Base-by-base conservation (phyloP, 2,888 invertebrate species). In the Stenoptilia bipunctidactyla region DNA sequence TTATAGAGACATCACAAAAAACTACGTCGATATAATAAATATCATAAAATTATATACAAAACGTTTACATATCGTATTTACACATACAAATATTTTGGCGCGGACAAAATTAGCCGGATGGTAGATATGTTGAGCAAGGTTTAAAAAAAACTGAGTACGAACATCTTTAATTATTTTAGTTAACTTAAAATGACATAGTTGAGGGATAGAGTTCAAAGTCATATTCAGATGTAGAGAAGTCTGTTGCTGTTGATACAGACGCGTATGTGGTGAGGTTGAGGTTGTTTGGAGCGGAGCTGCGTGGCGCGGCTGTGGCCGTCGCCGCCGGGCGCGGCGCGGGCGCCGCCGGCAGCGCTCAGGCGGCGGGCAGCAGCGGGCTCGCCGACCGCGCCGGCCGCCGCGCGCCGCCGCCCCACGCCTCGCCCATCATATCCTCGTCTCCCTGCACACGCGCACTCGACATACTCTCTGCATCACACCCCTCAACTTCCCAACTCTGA, bases 381-480 rank as follows among this genome's bases (percentile, higher is more conserved):
- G 73, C 73, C 44, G 74, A 77, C 50, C 75, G 73, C 64, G 69
- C 51, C 44, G 73, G 71, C 54, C 76, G 76, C 61, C 71, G 67
- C 3, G 4, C 62, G 73, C 20, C 68, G 57, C 72, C 68, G 67
- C 79, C 70, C 85, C 85, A 85, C 66, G 76, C 65, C 73, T 83
- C 83, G 66, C 76, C 77, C 85, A 86, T 86, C 86, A 86, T 80
- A 86, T 86, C 82, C 85, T 86, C 85, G 86, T 86, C 84, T 86
- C 86, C 86, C 86, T 86, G 80, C 70, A 82, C 82, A 82, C 74
- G 80, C 59, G 77, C 70, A 83, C 82, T 80, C 80, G 82, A 83
- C 80, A 82, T 83, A 82, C 80, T 80, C 79, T 82, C 82, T 74
- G 76, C 80, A 57, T 80, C 80, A 77, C 71, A 80, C 72, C 74